Base-by-base conservation (phyloP, 2,888 invertebrate genomes). In the Willowsia nigromaculata region DNA sequence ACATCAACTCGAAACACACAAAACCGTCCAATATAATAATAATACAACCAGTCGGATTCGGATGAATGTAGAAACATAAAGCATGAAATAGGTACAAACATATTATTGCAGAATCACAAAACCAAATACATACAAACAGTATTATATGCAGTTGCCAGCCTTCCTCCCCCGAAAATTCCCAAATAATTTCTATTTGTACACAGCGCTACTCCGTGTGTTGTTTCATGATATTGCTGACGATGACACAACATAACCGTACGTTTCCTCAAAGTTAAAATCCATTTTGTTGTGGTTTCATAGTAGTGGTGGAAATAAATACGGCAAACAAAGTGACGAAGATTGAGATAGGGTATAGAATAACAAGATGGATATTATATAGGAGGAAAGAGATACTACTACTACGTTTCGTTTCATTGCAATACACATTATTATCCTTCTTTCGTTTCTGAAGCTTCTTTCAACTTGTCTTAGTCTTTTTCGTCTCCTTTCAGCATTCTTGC, bases 331-430 rank as follows among this genome's bases (percentile, higher is more conserved):
- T 74, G 47, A 56, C 33, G 74, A 59, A 47, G 59, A 87, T 87
- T 87, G 87, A 81, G 87, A 87, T 82, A 87, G 87, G 87, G 80
- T 86, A 80, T 71, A 71, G 87, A 43, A 33, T 76, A 71, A 71
- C 71, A 30, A 71, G 71, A 7, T 71, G 71, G 13, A 43, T 40
- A 59, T 22, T 62, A 71, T 22, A 40, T 5, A 76, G 30, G 13
- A 59, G 47, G 25, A 40, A 81, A 68, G 65, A 78, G 25, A 80
- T 0, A 82, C 43, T 6, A 4, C 9, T 9, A 6, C 37, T 37
- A 4, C 30, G 74, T 33, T 76, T 53, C 76, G 50, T 50, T 50
- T 76, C 76, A 76, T 76, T 76, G 76, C 76, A 76, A 50, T 22
- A 37, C 62, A 62, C 33, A 65, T 22, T n/a, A 30, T 43, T 15